These are phyloP conservation scores for Piaya cayana DNA, from an alignment of 2,113 vertebrate species.

Conservation along the genomic window DNA sequence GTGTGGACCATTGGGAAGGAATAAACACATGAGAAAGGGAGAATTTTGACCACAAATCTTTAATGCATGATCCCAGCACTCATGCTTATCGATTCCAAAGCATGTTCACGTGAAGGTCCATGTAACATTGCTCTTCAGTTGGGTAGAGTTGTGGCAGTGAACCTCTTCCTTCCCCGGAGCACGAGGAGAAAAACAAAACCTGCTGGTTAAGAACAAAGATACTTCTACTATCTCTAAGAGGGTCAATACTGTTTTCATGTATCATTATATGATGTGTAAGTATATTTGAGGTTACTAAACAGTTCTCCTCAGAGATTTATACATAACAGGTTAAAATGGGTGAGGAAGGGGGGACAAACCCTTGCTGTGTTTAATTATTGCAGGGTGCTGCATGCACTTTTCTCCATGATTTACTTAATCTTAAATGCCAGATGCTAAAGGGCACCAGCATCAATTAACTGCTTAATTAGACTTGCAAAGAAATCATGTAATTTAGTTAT, in stretches of 20 bases:
- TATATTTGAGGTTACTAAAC: neutral
- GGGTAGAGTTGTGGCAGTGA: neutral
- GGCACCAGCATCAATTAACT: slow-evolving; percentile 66
- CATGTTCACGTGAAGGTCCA: neutral
- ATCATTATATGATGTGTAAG: neutral
- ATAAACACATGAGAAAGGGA: neutral
- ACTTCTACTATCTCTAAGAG: neutral
- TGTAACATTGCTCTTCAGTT: neutral
- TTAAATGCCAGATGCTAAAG: slow-evolving; percentile 68
- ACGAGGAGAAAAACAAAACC: neutral
- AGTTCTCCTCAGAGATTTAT: neutral
- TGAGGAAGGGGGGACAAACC: neutral
- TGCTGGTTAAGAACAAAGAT: neutral
- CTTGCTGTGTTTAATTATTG: slow-evolving; percentile 39
- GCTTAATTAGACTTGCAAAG: slow-evolving; percentile 71
- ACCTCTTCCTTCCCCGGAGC: neutral
- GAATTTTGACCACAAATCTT: neutral
- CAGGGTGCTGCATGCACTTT: slow-evolving; percentile 28
- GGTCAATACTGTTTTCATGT: neutral
- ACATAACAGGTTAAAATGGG: neutral
- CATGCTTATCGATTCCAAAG: neutral
- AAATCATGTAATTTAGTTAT: slow-evolving; percentile 54
- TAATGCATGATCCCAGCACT: neutral
- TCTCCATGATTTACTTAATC: slow-evolving; percentile 64
- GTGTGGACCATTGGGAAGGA: neutral